phyloP scores from a whole-genome alignment of 2,888 invertebrate species.

The Ectobius pallidus region DNA sequence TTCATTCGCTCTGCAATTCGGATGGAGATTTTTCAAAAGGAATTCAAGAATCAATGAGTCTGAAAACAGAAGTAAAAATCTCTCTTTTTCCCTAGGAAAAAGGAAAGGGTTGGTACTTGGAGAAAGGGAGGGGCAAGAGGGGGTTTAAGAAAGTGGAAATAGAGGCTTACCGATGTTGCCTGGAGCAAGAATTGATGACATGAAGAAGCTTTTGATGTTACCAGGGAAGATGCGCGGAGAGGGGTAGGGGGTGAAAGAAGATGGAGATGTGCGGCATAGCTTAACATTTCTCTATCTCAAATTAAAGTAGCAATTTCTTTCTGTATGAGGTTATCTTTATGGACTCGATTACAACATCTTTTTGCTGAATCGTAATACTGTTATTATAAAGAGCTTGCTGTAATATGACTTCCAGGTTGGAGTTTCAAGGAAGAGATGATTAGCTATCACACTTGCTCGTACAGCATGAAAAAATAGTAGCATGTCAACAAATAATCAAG shows the following conservation, averaged over 20 bases:
- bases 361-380: too few relatives aligned
- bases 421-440: too few relatives aligned
- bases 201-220: conserved; percentile 17
- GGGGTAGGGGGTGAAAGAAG: neutral
- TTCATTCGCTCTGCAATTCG: neutral
- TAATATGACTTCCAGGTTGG: too few relatives aligned
- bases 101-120: neutral
- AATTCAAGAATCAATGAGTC: conserved; percentile 6
- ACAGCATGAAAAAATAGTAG: too few relatives aligned
- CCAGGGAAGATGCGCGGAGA: neutral
- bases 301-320: too few relatives aligned
- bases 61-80: neutral
- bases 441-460: too few relatives aligned
- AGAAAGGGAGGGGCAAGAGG: neutral
- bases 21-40: conserved; percentile 11
- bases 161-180: neutral
- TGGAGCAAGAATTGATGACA: conserved; percentile 17
- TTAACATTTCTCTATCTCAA: neutral
- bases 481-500: too few relatives aligned
- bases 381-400: too few relatives aligned
- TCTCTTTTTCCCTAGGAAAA: neutral
- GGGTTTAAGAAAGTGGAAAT: conserved; percentile 18
- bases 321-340: too few relatives aligned
- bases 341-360: too few relatives aligned
- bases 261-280: neutral